Evolutionary conservation across 2,113 vertebrate genomes (phyloP), one percentile per base, ranked within the genome.

Genomic region (Speoplatyrhinus poulsoni): DNA sequence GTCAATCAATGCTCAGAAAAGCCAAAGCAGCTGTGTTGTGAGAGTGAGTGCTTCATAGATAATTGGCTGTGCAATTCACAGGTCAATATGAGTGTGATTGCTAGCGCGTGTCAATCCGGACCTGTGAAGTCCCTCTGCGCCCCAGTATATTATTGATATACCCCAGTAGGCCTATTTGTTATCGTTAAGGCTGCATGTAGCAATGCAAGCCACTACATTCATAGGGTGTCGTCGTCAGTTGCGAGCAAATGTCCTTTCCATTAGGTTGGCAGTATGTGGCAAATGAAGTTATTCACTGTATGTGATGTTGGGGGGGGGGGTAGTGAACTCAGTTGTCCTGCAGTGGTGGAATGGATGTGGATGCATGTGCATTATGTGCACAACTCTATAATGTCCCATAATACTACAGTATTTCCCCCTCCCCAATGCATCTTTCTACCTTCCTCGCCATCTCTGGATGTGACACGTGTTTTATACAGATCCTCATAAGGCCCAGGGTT

Each of bases 281-380:
- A 79, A 80, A 81, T 82, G 3, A 75, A 63, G 58, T 77, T 75
- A 49, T 81, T 67, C 12, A 33, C 15, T 46, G 7, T 64, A 63
- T 69, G 62, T 60, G 48, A 55, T 56, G 36, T n/a, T n/a, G 62
- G 46, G 55, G 16, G 19, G 56, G 32, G 65, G 32, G 19, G 13
- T 53, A 41, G 4, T 41, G 36, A 5, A 48, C 41, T 48, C 56
- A 72, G 65, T 73, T 62, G 46, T 11, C 60, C 26, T 60, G 11
- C 61, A 65, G 15, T 41, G 46, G 65, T 53, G 0, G 9, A 69
- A 65, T 36, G 17, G 15, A 50, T 55, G 64, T 56, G 57, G 47
- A 16, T 49, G 41, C 48, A 33, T 68, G 52, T 26, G 65, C 47
- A 41, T n/a, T 9, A 3, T 55, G 9, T 16, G 1, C 64, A 15